These are phyloP conservation scores for Numenius arquata DNA, from an alignment of 2,113 vertebrate species.

Conservation along the genomic window DNA sequence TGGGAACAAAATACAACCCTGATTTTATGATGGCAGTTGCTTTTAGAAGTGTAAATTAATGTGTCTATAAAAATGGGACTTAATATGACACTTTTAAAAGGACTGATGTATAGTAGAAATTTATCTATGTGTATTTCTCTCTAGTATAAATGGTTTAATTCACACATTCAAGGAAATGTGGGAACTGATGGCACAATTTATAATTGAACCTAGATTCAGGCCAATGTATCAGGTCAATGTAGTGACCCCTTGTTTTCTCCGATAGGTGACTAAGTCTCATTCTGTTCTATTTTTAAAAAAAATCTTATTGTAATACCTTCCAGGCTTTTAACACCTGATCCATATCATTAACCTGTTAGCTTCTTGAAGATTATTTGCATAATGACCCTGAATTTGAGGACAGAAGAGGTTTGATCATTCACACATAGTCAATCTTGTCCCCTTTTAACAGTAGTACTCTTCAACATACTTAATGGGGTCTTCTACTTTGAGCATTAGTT, in stretches of 20 bases:
- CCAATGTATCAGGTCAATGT: background rate
- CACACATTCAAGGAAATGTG: background rate
- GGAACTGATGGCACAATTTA: background rate
- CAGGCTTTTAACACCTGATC: background rate
- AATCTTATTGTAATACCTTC: background rate
- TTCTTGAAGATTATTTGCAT: background rate
- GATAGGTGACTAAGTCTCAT: background rate
- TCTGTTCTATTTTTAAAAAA: background rate
- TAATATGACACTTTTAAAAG: background rate
- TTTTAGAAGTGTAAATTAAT: background rate
- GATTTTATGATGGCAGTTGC: background rate
- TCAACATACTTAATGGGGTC: background rate
- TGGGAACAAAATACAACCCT: background rate
- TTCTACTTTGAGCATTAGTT: background rate
- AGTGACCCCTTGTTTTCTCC: background rate
- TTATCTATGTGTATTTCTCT: background rate
- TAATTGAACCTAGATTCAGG: background rate
- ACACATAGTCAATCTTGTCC: background rate
- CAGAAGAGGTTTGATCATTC: background rate
- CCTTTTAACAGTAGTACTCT: background rate
- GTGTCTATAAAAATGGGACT: background rate
- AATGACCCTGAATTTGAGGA: background rate
- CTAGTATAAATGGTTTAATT: background rate
- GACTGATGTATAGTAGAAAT: background rate
- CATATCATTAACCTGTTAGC: background rate